phyloP scores from a whole-genome alignment of 2,113 vertebrate species.

The Ciconia boyciana region DNA sequence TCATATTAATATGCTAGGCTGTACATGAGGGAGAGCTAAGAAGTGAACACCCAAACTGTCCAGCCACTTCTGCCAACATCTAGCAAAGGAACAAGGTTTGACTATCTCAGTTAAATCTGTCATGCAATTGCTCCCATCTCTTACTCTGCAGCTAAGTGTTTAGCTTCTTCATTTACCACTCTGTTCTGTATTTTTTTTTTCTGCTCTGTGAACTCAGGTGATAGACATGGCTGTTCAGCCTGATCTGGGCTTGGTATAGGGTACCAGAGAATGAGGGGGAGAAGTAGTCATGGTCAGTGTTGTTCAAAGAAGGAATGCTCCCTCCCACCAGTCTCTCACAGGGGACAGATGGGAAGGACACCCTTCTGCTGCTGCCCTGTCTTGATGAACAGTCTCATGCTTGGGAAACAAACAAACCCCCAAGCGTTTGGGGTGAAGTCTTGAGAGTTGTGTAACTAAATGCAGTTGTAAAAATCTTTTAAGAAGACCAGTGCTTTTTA shows the following conservation, averaged over 20 bases:
- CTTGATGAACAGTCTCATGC: background rate
- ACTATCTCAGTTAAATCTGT: background rate
- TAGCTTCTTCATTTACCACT: background rate
- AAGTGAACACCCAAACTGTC: background rate
- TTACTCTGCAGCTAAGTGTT: background rate
- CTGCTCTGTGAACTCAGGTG: background rate
- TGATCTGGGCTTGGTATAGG: background rate
- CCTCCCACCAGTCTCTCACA: background rate
- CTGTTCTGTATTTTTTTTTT: background rate
- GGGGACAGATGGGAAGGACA: background rate
- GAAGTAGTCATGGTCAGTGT: background rate
- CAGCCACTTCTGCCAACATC: background rate
- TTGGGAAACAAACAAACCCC: background rate
- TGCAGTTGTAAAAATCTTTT: background rate
- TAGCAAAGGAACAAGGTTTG: background rate
- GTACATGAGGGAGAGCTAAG: background rate
- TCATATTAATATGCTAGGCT: background rate
- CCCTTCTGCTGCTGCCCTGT: background rate
- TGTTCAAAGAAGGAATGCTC: background rate
- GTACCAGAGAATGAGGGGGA: background rate
- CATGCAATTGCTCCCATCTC: background rate
- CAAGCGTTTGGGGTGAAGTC: background rate
- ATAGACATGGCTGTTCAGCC: background rate
- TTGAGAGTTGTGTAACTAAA: background rate
- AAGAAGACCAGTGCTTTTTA: background rate